Evolutionary conservation across 1,140 invertebrate genomes (phyloP).

Genomic region (Ooceraea biroi): DNA sequence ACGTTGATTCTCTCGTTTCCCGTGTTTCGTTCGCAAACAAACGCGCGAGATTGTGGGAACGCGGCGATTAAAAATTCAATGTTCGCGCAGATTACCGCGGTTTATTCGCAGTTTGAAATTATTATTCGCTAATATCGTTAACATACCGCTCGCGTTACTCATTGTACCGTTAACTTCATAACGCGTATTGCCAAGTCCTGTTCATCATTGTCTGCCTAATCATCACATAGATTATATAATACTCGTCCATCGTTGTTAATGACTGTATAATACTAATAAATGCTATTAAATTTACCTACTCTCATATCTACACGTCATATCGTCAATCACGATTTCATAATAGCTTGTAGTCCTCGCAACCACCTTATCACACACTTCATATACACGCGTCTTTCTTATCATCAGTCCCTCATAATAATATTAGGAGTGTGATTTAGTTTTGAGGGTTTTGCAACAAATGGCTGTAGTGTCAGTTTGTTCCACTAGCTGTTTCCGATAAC

Average conservation of each 20-base stretch:
- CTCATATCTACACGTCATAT: no score
- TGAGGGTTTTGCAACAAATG: no score
- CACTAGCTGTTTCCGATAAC: no score
- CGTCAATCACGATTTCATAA: no score
- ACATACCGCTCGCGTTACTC: background rate
- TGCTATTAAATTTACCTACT: background rate
- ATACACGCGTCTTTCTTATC: no score
- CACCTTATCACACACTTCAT: no score
- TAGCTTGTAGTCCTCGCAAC: no score
- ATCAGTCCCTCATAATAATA: no score
- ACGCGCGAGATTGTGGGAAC: slow-evolving; percentile 38
- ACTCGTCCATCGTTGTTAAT: background rate
- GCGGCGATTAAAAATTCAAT: slow-evolving; percentile 35
- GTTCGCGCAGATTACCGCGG: background rate
- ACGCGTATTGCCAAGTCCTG: background rate
- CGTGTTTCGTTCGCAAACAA: slow-evolving; percentile 43
- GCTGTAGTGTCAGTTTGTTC: no score
- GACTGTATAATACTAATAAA: background rate
- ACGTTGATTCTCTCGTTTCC: slow-evolving; percentile 44
- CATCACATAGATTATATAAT: background rate
- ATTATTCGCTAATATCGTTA: slow-evolving; percentile 4
- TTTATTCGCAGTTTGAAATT: slow-evolving; percentile 6
- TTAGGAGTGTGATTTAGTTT: no score
- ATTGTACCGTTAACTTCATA: background rate
- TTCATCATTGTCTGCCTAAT: background rate